Evolutionary conservation across 2,888 invertebrate genomes (phyloP), one percentile per base, ranked within the genome.

Genomic region (Phalera bucephala): DNA sequence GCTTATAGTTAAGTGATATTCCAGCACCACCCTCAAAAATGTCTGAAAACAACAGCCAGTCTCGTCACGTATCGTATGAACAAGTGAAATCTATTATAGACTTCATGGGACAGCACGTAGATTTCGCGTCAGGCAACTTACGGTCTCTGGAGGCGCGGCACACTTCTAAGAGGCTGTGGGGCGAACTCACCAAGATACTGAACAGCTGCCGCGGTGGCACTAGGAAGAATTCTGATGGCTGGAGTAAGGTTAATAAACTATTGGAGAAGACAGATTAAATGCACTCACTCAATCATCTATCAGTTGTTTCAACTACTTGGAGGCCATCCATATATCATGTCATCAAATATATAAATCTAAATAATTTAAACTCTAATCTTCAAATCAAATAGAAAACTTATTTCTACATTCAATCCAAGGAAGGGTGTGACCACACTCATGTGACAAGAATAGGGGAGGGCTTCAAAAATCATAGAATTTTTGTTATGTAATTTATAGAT

Each of bases 81-180:
- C 84, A 84, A 47, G 55, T 78, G 9, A 80, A 78, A 41, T 48
- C 64, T 0, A 66, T 84, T 33, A 60, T 84, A 23, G 83, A 83
- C 36, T 84, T 82, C 41, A 81, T 83, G 80, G 71, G 72, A 0
- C 77, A 79, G 35, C 80, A 84, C 36, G 61, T 65, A 1, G 78
- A 81, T 21, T 73, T 84, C 19, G 84, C 84, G 0, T 64, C 69
- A 1, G 82, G 80, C 0, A 71, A 59, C 12, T 55, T 75, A 2
- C 66, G 80, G 0, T 66, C 77, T 0, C 40, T 76, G 23, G 80
- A 82, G 40, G 80, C 78, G 0, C 64, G 83, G 3, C 72, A 77
- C 31, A 64, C 64, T 1, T 79, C 80, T 1, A 81, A 79, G 43
- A 64, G 50, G 17, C 58, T 81, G 1, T 83, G 85, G 82, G 60